Evolutionary conservation across 2,113 vertebrate species (phyloP).

Genomic region (Pica pica): DNA sequence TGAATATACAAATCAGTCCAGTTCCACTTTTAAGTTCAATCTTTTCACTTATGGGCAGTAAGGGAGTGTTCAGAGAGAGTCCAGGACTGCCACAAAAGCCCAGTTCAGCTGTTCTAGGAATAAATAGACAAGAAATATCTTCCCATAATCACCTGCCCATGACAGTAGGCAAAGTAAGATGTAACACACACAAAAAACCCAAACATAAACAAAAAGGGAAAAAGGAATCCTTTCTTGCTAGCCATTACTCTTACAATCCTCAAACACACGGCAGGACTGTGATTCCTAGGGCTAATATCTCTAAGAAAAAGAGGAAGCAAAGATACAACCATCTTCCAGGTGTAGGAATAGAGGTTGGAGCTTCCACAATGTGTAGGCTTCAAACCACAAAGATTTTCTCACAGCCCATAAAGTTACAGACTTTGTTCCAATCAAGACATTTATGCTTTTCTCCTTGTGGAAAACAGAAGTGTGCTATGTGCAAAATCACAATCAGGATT

Average conservation of each 20-base stretch:
- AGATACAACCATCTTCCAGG: neutral
- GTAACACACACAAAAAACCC: neutral
- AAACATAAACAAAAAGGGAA: rapidly evolving
- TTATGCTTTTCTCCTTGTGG: neutral
- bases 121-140: neutral
- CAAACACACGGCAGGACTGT: neutral
- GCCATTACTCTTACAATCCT: neutral
- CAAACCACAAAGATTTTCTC: neutral
- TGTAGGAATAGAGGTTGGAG: neutral
- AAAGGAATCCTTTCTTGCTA: neutral
- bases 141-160: neutral
- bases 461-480: neutral
- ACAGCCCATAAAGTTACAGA: neutral
- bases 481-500: neutral
- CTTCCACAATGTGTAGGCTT: neutral
- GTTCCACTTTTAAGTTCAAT: neutral
- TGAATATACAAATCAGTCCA: neutral
- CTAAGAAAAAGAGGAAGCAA: neutral
- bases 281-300: neutral
- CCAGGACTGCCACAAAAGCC: neutral
- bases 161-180: neutral
- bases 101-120: neutral
- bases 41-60: neutral
- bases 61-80: neutral
- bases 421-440: neutral